Evolutionary conservation across 2,797 vertebrate species (phyloP), one percentile per base, ranked within the genome.

Genomic region (Ptychobarbus kaznakovi): DNA sequence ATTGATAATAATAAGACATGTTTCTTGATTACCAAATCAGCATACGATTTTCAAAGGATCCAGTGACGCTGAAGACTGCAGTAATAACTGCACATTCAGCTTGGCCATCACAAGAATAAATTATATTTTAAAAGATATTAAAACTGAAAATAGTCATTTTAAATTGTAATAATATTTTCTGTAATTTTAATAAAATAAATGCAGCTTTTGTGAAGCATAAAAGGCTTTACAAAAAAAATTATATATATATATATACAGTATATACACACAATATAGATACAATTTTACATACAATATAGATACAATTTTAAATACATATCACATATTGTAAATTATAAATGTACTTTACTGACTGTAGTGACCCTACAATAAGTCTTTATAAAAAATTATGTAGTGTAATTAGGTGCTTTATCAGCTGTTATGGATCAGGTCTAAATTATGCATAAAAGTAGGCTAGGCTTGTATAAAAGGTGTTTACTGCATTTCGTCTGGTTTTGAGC

Each of bases 401-500:
- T 0, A 69, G 22, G 66, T 40, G 20, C 35, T 22, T 69, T 69
- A 22, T 20, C 63, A 9, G 63, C 28, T 66, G 32, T 12, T 3
- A 32, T 28, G 3, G 35, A 78, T 42, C 38, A 61, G 38, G 56
- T 6, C 18, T 61, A 61, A 58, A 42, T 42, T 61, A n/a, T 28
- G 15, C n/a, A 78, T 42, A 78, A 61, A 56, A 42, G 0, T 16
- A 20, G 7, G 6, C 22, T 1, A 42, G 22, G 38, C 75, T 61
- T 42, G 25, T 25, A 63, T 63, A 44, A 58, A 76, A 61, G 56
- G 8, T 78, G 76, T 44, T 63, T 44, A 78, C 56, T 63, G 76
- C 5, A 5, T 78, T 78, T 42, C 75, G 16, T 46, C 15, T 44
- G 58, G 58, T 66, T 68, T 32, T 80, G 63, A 80, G 42, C 18